Evolutionary conservation across 1,140 invertebrate species (phyloP).

Genomic region (Chrysomallon squamiferum): DNA sequence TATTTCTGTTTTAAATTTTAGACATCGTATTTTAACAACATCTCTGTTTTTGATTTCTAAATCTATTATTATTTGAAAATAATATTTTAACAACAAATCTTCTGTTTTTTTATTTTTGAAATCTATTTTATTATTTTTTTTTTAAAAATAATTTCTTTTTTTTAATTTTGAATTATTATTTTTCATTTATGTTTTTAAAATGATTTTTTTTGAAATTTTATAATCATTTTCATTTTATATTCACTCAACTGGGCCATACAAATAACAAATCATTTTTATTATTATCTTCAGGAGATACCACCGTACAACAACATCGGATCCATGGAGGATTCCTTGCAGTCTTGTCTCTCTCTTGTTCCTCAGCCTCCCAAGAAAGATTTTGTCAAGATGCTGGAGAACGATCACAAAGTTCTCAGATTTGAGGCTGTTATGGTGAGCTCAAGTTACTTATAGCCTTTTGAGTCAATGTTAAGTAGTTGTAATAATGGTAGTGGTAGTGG

Average conservation of each 20-base stretch:
- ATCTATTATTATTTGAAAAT: too few relatives aligned
- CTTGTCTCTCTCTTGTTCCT: constrained; percentile 73
- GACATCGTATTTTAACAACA: too few relatives aligned
- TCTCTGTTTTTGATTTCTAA: too few relatives aligned
- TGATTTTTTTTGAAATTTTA: background rate
- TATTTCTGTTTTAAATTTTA: too few relatives aligned
- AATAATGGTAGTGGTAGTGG: too few relatives aligned
- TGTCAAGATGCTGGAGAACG: constrained; percentile 80
- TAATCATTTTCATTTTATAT: background rate
- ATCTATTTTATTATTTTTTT: too few relatives aligned
- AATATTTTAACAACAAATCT: too few relatives aligned
- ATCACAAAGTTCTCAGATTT: constrained; percentile 69
- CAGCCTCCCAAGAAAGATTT: constrained; percentile 78
- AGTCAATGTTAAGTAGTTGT: too few relatives aligned
- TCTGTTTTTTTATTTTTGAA: too few relatives aligned
- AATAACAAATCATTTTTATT: constrained; percentile 12
- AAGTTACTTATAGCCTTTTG: too few relatives aligned
- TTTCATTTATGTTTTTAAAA: background rate
- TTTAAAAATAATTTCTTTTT: too few relatives aligned
- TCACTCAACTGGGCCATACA: background rate
- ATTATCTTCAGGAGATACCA: constrained; percentile 69
- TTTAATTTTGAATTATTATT: too few relatives aligned
- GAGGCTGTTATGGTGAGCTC: constrained; percentile 63
- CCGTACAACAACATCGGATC: constrained; percentile 89
- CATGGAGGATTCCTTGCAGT: constrained; percentile 78